Percentiles rank a stretch among this genome's conserved stretches.
These are phyloP conservation scores for Apotomis capreana DNA, from an alignment of 2,888 invertebrate species.

Conservation along the genomic window DNA sequence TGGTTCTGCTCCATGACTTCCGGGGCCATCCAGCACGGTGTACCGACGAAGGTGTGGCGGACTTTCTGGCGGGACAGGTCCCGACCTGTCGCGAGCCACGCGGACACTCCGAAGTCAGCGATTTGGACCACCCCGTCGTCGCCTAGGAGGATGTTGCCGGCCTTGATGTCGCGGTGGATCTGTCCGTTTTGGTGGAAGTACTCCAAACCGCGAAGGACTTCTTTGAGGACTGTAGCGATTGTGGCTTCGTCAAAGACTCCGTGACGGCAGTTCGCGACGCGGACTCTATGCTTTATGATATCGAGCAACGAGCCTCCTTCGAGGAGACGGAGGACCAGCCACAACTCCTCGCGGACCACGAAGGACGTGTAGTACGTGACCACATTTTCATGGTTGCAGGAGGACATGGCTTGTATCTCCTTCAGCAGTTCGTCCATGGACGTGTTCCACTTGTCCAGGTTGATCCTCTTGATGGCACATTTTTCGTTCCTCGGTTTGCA, in stretches of 20 bases:
- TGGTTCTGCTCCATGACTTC: constrained; percentile 99
- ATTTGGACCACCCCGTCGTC: constrained; percentile 99
- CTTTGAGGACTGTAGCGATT: constrained; percentile 98
- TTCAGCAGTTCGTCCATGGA: constrained; percentile 99
- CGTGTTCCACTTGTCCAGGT: constrained; percentile 99
- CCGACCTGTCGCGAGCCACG: constrained; percentile 98
- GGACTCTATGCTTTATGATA: constrained; percentile 98
- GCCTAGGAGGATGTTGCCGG: constrained; percentile 98
- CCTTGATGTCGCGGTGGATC: constrained; percentile 97
- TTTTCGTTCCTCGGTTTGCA: constrained; percentile 97
- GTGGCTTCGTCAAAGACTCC: constrained; percentile 99
- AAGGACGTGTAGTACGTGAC: constrained; percentile 99
- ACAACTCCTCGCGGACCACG: constrained; percentile 98
- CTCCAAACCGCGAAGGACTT: constrained; percentile 98
- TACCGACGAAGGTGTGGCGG: constrained; percentile 99
- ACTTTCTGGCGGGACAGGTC: constrained; percentile 98
- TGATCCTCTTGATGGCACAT: constrained; percentile 99
- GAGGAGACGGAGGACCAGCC: constrained; percentile 98
- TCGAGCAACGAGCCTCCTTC: constrained; percentile 95
- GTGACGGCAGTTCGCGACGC: constrained; percentile 94
- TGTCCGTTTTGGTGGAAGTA: constrained; percentile 98
- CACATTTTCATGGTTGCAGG: constrained; percentile 99
- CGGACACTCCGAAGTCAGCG: constrained; percentile 99
- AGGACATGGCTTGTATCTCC: constrained; percentile 98
- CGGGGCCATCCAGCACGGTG: constrained; percentile 99